A percentile compares a stretch with the other conserved stretches of the same genome.
Conservation (phyloP, 2,113 vertebrate genomes). For the Spermophilus dauricus region DNA sequence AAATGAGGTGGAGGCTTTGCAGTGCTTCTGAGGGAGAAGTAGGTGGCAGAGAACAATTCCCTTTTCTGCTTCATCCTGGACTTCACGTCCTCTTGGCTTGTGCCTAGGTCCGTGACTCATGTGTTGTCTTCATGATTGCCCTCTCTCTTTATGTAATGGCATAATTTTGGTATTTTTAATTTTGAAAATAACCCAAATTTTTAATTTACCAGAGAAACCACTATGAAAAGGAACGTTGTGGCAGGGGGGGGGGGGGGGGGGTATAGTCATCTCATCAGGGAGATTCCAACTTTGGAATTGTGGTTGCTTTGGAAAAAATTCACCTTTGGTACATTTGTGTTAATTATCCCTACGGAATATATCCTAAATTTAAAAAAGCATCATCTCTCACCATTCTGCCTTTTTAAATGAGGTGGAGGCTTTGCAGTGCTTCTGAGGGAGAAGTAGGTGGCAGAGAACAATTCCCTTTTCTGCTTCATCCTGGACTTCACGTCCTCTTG, state of each 20-base stretch:
- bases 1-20: not conserved
- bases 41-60: not conserved
- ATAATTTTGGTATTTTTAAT: not conserved
- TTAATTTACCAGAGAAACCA: not conserved
- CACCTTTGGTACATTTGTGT: not conserved
- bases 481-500: fast-evolving
- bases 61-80: not conserved
- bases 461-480: not conserved
- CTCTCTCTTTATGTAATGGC: not conserved
- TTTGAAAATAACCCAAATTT: slow-evolving; percentile 13
- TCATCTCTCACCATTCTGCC: not conserved
- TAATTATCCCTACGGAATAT: not conserved
- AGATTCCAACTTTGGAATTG: slow-evolving; percentile 39
- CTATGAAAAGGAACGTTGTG: not conserved
- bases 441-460: not conserved
- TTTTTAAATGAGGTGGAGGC: not conserved
- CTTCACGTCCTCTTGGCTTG: not conserved
- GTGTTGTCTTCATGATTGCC: not conserved
- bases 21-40: not conserved
- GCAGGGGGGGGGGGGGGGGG: too few species aligned
- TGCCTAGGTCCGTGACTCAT: not conserved
- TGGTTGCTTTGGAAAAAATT: slow-evolving; percentile 42
- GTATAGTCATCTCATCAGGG: slow-evolving; percentile 47
- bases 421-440: not conserved
- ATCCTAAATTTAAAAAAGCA: slow-evolving; percentile 28